Evolutionary conservation across 2,797 vertebrate species (phyloP).

Genomic region (Xyrichtys novacula): DNA sequence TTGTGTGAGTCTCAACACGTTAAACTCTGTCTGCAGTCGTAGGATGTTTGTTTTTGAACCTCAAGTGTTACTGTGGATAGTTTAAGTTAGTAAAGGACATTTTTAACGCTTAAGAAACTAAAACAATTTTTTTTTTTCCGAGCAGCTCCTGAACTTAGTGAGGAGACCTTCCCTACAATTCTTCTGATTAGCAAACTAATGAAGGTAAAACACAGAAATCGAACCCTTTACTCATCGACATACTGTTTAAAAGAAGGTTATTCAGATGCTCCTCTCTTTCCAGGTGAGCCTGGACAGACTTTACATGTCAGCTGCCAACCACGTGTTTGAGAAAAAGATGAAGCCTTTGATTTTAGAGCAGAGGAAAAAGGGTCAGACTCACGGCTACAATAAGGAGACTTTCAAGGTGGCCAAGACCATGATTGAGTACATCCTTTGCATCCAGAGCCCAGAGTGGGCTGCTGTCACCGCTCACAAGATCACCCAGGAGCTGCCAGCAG

Average conservation of each 20-base stretch:
- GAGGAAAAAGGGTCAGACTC: conserved; percentile 72
- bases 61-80: neutral
- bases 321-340: conserved; percentile 91
- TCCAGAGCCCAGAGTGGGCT: conserved; percentile 92
- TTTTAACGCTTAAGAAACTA: neutral
- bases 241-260: neutral
- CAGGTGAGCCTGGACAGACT: conserved; percentile 93
- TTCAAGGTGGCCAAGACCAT: conserved; percentile 85
- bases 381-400: conserved; percentile 82
- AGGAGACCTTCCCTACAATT: conserved; percentile 93
- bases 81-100: neutral
- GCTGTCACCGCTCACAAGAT: conserved; percentile 92
- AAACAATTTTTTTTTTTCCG: conserved; percentile 42
- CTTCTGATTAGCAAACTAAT: conserved; percentile 94
- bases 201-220: conserved; percentile 86
- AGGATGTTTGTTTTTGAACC: too few relatives aligned
- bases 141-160: conserved; percentile 93
- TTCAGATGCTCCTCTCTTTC: conserved; percentile 9
- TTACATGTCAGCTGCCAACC: conserved; percentile 90
- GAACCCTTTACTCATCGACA: neutral
- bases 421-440: conserved; percentile 90
- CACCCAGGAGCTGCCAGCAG: conserved; percentile 92
- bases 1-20: too few relatives aligned
- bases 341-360: conserved; percentile 90
- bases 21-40: too few relatives aligned